Conservation (phyloP, 64 coral and sea anemone genomes). For the Pachyseris speciosa region DNA sequence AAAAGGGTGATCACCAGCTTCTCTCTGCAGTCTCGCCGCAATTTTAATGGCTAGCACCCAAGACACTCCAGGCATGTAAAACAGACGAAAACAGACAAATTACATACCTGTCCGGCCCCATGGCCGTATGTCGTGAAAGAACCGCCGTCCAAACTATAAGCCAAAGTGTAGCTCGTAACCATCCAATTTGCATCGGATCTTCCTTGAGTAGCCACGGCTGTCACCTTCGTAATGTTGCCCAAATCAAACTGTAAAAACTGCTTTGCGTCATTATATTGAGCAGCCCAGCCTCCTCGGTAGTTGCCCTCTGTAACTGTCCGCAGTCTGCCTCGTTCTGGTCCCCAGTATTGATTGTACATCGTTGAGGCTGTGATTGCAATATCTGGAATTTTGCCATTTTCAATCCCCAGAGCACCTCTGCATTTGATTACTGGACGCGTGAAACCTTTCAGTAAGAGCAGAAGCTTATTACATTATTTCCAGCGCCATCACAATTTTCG, state of each 20-base stretch:
- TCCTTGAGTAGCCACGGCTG: conserved; percentile 9
- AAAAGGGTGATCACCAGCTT: too few relatives aligned
- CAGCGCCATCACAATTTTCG: background rate
- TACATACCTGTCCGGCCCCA: background rate
- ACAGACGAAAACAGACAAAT: background rate
- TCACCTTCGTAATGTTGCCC: background rate
- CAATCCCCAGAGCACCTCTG: background rate
- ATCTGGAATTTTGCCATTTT: conserved; percentile 3
- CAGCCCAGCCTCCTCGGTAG: background rate
- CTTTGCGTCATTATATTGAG: conserved; percentile 4
- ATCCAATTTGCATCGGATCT: background rate
- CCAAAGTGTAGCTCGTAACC: conserved; percentile 24
- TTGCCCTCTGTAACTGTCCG: background rate
- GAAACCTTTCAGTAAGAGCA: background rate
- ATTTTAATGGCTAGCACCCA: too few relatives aligned
- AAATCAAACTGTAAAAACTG: background rate
- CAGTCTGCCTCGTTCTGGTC: background rate
- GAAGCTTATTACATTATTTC: background rate
- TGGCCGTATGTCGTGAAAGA: background rate
- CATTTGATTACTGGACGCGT: conserved; percentile 1
- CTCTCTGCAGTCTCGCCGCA: too few relatives aligned
- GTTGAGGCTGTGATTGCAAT: background rate
- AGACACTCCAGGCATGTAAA: background rate
- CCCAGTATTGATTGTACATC: background rate
- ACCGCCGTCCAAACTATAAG: background rate